Base-by-base conservation (phyloP, 2,113 vertebrate genomes). In the Balaenoptera acutorostrata region DNA sequence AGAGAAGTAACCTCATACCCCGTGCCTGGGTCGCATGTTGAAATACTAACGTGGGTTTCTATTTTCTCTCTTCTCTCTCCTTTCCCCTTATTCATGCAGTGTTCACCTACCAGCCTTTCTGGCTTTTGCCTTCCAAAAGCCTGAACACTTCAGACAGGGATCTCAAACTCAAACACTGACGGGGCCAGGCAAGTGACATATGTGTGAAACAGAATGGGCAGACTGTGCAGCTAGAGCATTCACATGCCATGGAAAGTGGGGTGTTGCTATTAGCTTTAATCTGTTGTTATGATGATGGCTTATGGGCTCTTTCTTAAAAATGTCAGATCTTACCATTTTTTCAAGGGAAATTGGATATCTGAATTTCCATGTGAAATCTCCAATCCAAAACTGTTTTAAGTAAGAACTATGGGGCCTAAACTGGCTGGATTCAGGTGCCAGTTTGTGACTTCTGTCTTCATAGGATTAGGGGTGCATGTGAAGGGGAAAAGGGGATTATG, bases 41-140 rank as follows among this genome's bases (percentile, higher is more conserved):
- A 81, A 44, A 41, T 57, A 25, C 18, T 55, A 25, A n/a, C 41
- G 33, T 3, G 27, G 52, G 44, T 10, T 27, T 27, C 12, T 78
- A 12, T n/a, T 21, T 41, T 57, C 21, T 13, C 12, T 14, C 29
- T 33, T 46, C 15, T 75, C 55, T 84, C 63, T 75, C 64, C 36
- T 92, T 92, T 88, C 27, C 84, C 61, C 18, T 39, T 75, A 39
- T 63, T 77, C 36, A 33, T 15, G 0, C 36, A 86, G 77, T 23
- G 5, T 44, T 77, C 4, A 20, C 59, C 25, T 25, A 25, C 5
- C 15, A 52, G 27, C 36, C 12, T 52, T 69, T 75, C 64, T 93
- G 93, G 31, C 41, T 80, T 89, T 69, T 80, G 61, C 81, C 77
- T 72, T 55, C 63, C 49, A 61, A 71, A 87, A 96, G 25, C 44